Evolutionary conservation across 2,113 vertebrate genomes (phyloP), one percentile per base, ranked within the genome.

Genomic region (Haplochromis burtoni): DNA sequence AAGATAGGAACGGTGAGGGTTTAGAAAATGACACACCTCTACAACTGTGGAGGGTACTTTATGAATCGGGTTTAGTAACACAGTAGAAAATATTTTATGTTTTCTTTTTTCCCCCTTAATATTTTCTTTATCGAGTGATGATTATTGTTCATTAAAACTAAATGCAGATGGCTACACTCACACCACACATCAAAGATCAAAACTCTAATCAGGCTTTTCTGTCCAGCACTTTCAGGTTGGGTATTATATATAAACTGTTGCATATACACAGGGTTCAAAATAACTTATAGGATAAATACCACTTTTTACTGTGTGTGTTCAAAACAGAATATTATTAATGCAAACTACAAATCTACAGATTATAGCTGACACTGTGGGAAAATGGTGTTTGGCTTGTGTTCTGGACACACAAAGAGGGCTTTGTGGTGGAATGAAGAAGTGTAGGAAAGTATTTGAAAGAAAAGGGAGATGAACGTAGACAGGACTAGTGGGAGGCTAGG

Each of bases 281-380:
- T 83, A 47, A 35, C 47, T 1, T 59, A 3, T 19, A 13, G 35
- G 26, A 24, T 21, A 29, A 21, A 33, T 47, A 29, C 3, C 4
- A n/a, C 35, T 10, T 16, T 6, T 8, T 7, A 31, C 5, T 59
- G 61, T 38, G 61, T 19, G 16, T 78, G 66, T 53, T 79, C 45
- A 87, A 71, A 63, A 13, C 66, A 45, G 71, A 63, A 83, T 45
- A 13, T 33, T 66, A 55, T 87, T 45, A 29, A 71, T 53, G 3
- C 17, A 61, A 61, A 29, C 54, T 19, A 57, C 24, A 47, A 47
- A 61, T 82, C 55, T 47, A 61, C 38, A 42, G 2, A 42, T 42
- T 42, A 24, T 13, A 82, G 26, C 38, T 47, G 38, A 61, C 11
- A 8, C 42, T 26, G 10, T 45, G 24, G 38, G 24, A 31, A 63